Conservation (phyloP, 2,113 vertebrate species). For the Malurus elegans region DNA sequence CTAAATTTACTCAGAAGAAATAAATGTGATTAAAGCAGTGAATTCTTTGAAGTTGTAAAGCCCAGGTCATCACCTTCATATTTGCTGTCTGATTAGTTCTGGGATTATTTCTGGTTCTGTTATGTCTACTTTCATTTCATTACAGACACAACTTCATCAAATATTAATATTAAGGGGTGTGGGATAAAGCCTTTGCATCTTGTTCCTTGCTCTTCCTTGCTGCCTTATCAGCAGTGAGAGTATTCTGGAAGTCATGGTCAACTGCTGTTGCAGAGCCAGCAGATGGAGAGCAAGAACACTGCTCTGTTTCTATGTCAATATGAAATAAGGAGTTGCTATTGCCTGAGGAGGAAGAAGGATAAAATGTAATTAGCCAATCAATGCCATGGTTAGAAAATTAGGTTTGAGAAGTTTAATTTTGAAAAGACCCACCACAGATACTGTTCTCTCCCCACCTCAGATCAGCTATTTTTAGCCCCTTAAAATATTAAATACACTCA, state of each 20-base stretch:
- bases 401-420: background rate
- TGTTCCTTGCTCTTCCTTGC: background rate
- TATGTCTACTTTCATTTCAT: slow-evolving; percentile 5
- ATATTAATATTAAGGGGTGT: background rate
- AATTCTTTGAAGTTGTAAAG: background rate
- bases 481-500: background rate
- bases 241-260: background rate
- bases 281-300: slow-evolving; percentile 16
- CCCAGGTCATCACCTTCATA: background rate
- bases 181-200: background rate
- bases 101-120: background rate
- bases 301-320: background rate
- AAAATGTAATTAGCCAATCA: background rate
- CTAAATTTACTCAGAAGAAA: slow-evolving; percentile 1
- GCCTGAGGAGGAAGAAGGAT: background rate
- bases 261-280: slow-evolving; percentile 10
- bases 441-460: background rate
- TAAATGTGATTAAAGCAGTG: background rate
- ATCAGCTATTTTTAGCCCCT: background rate
- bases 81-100: background rate
- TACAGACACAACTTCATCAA: slow-evolving; percentile 32
- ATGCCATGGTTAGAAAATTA: background rate
- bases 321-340: background rate
- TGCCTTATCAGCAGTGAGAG: background rate
- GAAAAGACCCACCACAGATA: background rate